These are phyloP conservation scores for Julus scandinavius DNA, from an alignment of 2,888 invertebrate species.

Conservation along the genomic window DNA sequence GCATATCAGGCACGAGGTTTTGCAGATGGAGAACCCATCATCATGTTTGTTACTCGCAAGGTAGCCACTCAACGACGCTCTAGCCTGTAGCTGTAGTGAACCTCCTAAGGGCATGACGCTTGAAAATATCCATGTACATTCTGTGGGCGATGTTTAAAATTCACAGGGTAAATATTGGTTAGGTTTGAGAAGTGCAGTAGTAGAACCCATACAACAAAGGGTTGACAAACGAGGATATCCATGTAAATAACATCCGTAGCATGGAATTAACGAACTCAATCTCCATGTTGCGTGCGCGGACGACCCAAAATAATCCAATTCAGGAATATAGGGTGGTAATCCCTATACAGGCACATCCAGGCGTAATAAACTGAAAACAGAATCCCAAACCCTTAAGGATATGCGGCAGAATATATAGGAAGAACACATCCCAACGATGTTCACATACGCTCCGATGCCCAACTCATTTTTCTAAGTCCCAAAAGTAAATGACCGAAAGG, in stretches of 20 bases:
- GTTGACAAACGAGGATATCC: neutral
- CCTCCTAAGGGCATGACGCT: neutral
- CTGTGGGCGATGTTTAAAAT: neutral
- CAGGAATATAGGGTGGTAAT: slow-evolving; percentile 3
- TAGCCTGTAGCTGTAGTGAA: neutral
- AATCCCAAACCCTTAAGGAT: slow-evolving; percentile 37
- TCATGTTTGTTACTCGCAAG: neutral
- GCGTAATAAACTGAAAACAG: slow-evolving; percentile 46
- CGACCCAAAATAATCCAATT: slow-evolving; percentile 34
- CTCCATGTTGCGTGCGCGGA: neutral
- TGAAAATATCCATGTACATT: neutral
- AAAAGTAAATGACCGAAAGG: slow-evolving; percentile 36
- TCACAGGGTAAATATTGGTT: slow-evolving; percentile 6
- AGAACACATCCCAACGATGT: neutral
- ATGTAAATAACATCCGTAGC: neutral
- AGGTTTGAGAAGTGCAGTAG: neutral
- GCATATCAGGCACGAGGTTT: neutral
- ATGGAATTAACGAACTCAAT: slow-evolving; percentile 39
- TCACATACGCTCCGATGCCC: slow-evolving; percentile 38
- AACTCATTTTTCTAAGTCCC: slow-evolving; percentile 34
- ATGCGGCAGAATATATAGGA: neutral
- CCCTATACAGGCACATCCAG: neutral
- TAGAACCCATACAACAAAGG: neutral
- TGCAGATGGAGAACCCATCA: neutral
- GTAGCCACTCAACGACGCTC: neutral